phyloP scores from a whole-genome alignment of 2,797 vertebrate species.

The Philypnodon macrostomus region DNA sequence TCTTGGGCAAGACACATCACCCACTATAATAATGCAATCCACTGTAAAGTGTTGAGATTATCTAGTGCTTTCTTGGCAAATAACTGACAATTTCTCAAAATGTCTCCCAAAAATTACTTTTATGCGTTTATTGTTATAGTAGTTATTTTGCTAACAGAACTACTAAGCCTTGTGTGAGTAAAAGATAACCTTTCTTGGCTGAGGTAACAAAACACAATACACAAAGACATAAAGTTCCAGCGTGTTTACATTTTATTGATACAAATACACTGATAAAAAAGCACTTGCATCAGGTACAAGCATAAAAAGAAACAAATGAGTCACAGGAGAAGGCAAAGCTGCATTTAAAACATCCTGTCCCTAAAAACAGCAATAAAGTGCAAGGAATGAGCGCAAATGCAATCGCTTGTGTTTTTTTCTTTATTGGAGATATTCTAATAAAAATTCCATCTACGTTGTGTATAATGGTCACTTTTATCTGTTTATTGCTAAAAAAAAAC shows the following conservation, averaged over 20 bases:
- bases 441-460: conserved; percentile 2
- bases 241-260: conserved; percentile 19
- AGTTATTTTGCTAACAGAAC: too few species aligned
- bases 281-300: conserved; percentile 1
- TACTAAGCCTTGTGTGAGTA: too few species aligned
- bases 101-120: too few species aligned
- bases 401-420: not conserved
- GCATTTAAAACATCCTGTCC: conserved; percentile 15
- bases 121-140: too few species aligned
- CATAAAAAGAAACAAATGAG: conserved; percentile 18
- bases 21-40: too few species aligned
- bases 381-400: conserved; percentile 8
- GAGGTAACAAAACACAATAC: not conserved
- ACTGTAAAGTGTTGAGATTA: too few species aligned
- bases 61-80: too few species aligned
- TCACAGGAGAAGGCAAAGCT: conserved; percentile 8
- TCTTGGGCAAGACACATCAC: too few species aligned
- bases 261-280: conserved; percentile 8
- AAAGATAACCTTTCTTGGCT: too few species aligned
- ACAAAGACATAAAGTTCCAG: conserved; percentile 16
- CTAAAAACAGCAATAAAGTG: conserved; percentile 12
- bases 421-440: not conserved
- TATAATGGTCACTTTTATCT: not conserved
- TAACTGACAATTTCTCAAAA: too few species aligned
- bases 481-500: conserved; percentile 3